Evolutionary conservation across 2,113 vertebrate genomes (phyloP).

Genomic region (Hiodon alosoides): DNA sequence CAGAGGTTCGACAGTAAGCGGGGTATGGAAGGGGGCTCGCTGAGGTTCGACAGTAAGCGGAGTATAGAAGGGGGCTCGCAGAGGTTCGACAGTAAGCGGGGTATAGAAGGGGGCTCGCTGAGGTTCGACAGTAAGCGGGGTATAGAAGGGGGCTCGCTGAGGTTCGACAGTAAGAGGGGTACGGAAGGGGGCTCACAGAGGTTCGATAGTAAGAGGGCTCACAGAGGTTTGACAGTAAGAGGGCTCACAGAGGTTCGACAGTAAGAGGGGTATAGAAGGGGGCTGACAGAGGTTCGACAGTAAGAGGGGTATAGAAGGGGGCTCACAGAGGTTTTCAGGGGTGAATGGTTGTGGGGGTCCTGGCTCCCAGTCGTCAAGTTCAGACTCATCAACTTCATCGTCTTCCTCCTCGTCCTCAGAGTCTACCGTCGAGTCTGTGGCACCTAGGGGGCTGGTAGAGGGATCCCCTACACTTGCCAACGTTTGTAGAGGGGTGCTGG

Average conservation of each 20-base stretch:
- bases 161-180: background rate
- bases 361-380: slow-evolving; percentile 90
- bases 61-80: background rate
- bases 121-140: slow-evolving; percentile 49
- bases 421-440: slow-evolving; percentile 78
- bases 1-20: background rate
- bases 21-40: too few species aligned
- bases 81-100: background rate
- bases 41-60: too few species aligned
- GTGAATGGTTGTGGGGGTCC: slow-evolving; percentile 78
- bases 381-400: slow-evolving; percentile 79
- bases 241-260: too few species aligned
- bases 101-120: slow-evolving; percentile 64
- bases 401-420: slow-evolving; percentile 85
- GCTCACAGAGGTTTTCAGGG: slow-evolving; percentile 88
- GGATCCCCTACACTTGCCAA: slow-evolving; percentile 70
- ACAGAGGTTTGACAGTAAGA: background rate
- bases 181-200: slow-evolving; percentile 71
- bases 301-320: background rate
- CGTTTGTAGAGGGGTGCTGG: slow-evolving; percentile 72
- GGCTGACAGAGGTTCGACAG: slow-evolving; percentile 55
- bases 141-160: background rate
- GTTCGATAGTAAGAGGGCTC: slow-evolving; percentile 34
- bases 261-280: slow-evolving; percentile 84
- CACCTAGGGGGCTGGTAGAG: slow-evolving; percentile 74